Conservation (phyloP, 2,113 vertebrate species). For the Vanacampus margaritifer region DNA sequence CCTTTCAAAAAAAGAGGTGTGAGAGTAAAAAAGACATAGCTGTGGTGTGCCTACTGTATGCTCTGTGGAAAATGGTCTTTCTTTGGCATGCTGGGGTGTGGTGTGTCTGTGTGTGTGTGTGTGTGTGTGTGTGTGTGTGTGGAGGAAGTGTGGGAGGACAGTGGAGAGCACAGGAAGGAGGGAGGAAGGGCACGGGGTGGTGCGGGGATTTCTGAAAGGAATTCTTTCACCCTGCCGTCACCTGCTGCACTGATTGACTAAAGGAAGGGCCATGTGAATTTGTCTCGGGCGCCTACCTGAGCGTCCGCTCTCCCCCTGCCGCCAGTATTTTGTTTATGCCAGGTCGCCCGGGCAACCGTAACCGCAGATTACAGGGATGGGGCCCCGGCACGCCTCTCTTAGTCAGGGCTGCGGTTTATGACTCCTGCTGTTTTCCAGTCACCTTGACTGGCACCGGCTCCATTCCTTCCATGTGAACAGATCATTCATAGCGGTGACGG, state of each 20-base stretch:
- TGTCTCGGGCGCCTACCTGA: slow-evolving; percentile 52
- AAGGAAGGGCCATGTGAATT: slow-evolving; percentile 58
- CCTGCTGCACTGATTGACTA: slow-evolving; percentile 50
- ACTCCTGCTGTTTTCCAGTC: slow-evolving; percentile 51
- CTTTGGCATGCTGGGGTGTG: slow-evolving; percentile 66
- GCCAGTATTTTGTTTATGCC: slow-evolving; percentile 57
- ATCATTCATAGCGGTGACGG: slow-evolving; percentile 7
- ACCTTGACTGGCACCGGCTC: slow-evolving; percentile 58
- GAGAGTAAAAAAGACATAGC: slow-evolving; percentile 13
- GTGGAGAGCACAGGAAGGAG: slow-evolving; percentile 51
- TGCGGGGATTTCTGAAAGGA: slow-evolving; percentile 63
- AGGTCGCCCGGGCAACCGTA: slow-evolving; percentile 62
- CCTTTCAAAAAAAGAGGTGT: not conserved
- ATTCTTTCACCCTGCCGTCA: slow-evolving; percentile 69
- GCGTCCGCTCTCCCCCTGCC: slow-evolving; percentile 15
- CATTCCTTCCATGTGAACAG: slow-evolving; percentile 1
- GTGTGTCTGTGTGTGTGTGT: slow-evolving; percentile 53
- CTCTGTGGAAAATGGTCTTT: slow-evolving; percentile 45
- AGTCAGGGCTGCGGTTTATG: slow-evolving; percentile 70
- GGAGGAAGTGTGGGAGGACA: slow-evolving; percentile 69
- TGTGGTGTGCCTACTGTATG: slow-evolving; percentile 20
- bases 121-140: slow-evolving; percentile 32
- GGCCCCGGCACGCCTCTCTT: slow-evolving; percentile 57
- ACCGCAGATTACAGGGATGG: slow-evolving; percentile 74
- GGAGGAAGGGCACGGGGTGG: slow-evolving; percentile 53